Conservation (phyloP, 92 coral and sea anemone genomes). For the Hydrozoanthus gracilis region DNA sequence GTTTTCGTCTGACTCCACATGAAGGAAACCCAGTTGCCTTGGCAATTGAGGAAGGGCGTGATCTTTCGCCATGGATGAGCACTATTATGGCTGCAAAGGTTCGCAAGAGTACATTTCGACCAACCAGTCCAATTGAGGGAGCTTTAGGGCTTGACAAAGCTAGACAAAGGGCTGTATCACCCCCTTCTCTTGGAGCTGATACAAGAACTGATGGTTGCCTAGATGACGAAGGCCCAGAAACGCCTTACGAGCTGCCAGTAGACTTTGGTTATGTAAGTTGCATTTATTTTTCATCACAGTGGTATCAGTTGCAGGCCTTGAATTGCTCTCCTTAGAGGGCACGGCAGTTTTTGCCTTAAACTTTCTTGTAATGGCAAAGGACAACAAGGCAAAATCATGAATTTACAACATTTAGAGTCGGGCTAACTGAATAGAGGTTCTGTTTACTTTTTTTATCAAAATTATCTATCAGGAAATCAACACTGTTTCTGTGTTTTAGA, state of each 20-base stretch:
- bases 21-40: constrained; percentile 82
- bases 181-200: constrained; percentile 26
- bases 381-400: too few species aligned
- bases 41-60: constrained; percentile 95
- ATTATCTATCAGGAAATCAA: too few species aligned
- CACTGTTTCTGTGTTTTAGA: too few species aligned
- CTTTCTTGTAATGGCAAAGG: too few species aligned
- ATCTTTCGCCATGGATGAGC: constrained; percentile 99
- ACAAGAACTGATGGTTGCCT: constrained; percentile 25
- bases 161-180: constrained; percentile 40
- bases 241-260: constrained; percentile 75
- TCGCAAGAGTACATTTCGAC: constrained; percentile 77
- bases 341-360: too few species aligned
- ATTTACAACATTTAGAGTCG: too few species aligned
- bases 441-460: too few species aligned
- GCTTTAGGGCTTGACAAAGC: constrained; percentile 61
- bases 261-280: constrained; percentile 68
- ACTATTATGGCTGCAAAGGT: constrained; percentile 98
- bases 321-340: too few species aligned
- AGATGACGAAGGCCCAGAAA: constrained; percentile 51
- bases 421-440: too few species aligned
- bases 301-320: neutral
- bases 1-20: constrained; percentile 75
- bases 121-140: constrained; percentile 77
- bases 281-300: neutral